A percentile compares a stretch with the other conserved stretches of the same genome.
Evolutionary conservation across 2,888 invertebrate species (phyloP).

Genomic region (Physocephala rufipes): DNA sequence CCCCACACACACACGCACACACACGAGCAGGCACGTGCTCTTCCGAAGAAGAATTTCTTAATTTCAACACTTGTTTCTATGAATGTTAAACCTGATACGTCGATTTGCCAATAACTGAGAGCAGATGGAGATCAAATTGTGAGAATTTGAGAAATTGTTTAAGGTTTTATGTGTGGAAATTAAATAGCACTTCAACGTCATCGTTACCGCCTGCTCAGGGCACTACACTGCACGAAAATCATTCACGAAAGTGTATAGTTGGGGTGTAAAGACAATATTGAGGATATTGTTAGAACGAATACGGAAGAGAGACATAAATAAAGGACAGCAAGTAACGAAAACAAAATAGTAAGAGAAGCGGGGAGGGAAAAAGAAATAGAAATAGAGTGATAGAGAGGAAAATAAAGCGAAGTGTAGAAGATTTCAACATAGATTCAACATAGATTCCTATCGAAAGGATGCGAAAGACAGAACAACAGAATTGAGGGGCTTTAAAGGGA

Average conservation of each 20-base stretch:
- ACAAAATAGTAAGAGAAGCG: no score
- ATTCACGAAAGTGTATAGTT: slow-evolving; percentile 13
- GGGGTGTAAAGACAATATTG: slow-evolving; percentile 14
- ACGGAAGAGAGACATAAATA: background rate
- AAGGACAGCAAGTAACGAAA: no score
- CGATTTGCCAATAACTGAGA: background rate
- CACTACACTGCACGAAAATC: slow-evolving; percentile 10
- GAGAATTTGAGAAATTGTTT: slow-evolving; percentile 25
- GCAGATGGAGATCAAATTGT: background rate
- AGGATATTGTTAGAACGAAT: background rate
- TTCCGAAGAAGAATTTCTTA: slow-evolving; percentile 13
- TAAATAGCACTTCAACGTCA: slow-evolving; percentile 37
- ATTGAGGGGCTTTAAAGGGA: no score
- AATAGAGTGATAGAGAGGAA: no score
- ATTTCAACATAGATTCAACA: no score
- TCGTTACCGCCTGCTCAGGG: background rate
- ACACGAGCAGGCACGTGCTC: background rate
- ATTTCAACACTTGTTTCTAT: slow-evolving; percentile 12
- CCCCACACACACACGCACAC: background rate
- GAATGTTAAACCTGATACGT: background rate
- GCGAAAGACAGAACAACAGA: no score
- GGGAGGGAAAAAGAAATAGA: no score
- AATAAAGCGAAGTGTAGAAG: no score
- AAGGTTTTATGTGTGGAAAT: slow-evolving; percentile 29
- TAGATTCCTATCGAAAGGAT: no score